These are phyloP conservation scores for Tetraodon nigroviridis DNA, from an alignment of 2,113 vertebrate species.

Conservation along the genomic window DNA sequence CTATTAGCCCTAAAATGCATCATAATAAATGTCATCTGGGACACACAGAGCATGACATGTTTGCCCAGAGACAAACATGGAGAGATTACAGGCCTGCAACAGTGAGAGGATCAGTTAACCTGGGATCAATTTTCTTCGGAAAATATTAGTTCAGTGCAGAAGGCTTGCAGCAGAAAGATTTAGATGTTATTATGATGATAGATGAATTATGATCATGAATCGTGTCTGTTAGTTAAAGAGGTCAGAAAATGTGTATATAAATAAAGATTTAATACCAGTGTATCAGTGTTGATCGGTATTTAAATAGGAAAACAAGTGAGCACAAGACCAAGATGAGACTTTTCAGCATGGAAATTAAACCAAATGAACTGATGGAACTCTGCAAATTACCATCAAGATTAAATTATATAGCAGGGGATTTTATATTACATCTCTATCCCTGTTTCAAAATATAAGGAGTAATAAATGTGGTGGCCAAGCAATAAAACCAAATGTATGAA, in stretches of 20 bases:
- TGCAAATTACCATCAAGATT: too few species aligned
- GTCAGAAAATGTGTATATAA: constrained; percentile 4
- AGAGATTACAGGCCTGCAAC: constrained; percentile 15
- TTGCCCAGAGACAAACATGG: constrained; percentile 37
- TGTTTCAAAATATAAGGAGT: too few species aligned
- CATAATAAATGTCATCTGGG: constrained; percentile 49
- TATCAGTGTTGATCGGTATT: too few species aligned
- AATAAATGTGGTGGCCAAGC: too few species aligned
- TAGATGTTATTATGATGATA: constrained; percentile 28
- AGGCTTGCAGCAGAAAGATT: constrained; percentile 21
- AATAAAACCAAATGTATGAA: too few species aligned
- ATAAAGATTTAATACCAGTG: too few species aligned
- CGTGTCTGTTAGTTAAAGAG: constrained; percentile 16
- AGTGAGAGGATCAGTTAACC: constrained; percentile 53
- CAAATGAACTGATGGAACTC: too few species aligned
- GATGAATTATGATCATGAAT: constrained; percentile 9
- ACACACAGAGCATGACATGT: constrained; percentile 37
- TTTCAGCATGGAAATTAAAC: too few species aligned
- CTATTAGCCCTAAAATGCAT: constrained; percentile 51
- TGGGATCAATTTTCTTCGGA: constrained; percentile 50
- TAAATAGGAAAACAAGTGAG: too few species aligned
- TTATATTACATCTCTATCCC: too few species aligned
- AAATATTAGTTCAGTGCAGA: constrained; percentile 40
- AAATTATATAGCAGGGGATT: too few species aligned
- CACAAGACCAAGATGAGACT: too few species aligned